Evolutionary conservation across 2,888 invertebrate species (phyloP).

Genomic region (Frankliniella intonsa): DNA sequence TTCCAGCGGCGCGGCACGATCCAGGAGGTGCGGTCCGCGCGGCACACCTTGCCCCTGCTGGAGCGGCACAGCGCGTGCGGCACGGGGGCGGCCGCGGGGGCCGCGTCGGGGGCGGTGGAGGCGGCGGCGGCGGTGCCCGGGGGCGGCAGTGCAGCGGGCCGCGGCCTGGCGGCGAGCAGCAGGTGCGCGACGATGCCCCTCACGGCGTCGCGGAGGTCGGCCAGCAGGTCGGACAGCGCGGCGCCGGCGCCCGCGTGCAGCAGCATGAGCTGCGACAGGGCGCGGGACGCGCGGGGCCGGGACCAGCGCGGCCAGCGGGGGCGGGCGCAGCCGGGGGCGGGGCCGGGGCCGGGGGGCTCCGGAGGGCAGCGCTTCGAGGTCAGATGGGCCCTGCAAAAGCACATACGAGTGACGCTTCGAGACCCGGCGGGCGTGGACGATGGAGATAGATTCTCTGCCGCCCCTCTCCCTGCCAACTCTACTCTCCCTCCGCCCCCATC

Average conservation of each 20-base stretch:
- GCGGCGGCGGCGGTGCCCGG: background rate
- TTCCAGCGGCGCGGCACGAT: background rate
- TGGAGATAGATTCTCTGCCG: background rate
- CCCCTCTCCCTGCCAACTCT: background rate
- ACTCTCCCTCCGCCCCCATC: background rate
- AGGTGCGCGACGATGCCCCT: conserved; percentile 3
- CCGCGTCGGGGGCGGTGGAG: background rate
- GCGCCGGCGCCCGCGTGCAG: conserved; percentile 7
- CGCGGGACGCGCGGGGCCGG: background rate
- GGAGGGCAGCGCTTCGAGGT: background rate
- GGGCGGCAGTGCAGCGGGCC: background rate
- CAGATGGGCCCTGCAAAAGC: conserved; percentile 12
- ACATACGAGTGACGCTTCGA: background rate
- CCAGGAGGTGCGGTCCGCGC: background rate
- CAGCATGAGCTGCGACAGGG: background rate
- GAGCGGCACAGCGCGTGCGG: background rate
- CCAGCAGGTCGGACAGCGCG: conserved; percentile 2
- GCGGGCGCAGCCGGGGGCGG: background rate
- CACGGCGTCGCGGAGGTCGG: background rate
- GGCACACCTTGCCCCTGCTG: background rate
- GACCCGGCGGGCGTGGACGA: too few relatives aligned
- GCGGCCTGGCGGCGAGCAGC: background rate
- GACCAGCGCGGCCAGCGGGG: background rate
- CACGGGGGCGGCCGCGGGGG: background rate
- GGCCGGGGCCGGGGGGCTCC: background rate